Percentiles rank a stretch among this genome's conserved stretches.
phyloP scores from a whole-genome alignment of 1,140 invertebrate genomes.

The Monomorium pharaonis region DNA sequence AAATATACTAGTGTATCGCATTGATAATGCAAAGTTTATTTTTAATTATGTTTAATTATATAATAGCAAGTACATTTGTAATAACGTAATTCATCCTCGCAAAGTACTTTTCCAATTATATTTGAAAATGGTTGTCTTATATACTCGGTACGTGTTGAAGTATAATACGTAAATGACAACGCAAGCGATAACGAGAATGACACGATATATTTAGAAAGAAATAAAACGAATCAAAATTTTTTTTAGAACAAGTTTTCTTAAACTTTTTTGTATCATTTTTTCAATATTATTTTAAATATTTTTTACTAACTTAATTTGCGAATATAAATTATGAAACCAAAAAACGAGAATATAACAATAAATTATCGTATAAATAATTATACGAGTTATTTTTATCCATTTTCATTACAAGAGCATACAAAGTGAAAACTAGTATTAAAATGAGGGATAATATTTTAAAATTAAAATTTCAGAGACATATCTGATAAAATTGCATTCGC shows the following conservation, averaged over 20 bases:
- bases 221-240: not conserved
- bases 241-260: not conserved
- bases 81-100: slow-evolving; percentile 24
- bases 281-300: not conserved
- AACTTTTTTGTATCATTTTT: not conserved
- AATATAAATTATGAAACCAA: not conserved
- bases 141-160: too few species aligned
- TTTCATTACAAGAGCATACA: not conserved
- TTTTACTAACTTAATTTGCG: not conserved
- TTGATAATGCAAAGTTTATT: not conserved
- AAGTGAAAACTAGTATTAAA: not conserved
- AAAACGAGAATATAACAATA: not conserved
- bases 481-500: not conserved
- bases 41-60: slow-evolving; percentile 5
- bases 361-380: too few species aligned
- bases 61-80: too few species aligned
- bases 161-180: slow-evolving; percentile 7
- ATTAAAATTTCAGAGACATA: not conserved
- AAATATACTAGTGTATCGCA: not conserved
- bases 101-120: slow-evolving; percentile 33
- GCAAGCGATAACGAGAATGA: not conserved
- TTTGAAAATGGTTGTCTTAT: not conserved
- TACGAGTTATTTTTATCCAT: not conserved
- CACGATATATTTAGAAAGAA: not conserved
- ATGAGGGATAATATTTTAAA: not conserved